Percentiles rank a stretch among this genome's conserved stretches.
Evolutionary conservation across 1,140 invertebrate species (phyloP).

Genomic region (Sipha flava): DNA sequence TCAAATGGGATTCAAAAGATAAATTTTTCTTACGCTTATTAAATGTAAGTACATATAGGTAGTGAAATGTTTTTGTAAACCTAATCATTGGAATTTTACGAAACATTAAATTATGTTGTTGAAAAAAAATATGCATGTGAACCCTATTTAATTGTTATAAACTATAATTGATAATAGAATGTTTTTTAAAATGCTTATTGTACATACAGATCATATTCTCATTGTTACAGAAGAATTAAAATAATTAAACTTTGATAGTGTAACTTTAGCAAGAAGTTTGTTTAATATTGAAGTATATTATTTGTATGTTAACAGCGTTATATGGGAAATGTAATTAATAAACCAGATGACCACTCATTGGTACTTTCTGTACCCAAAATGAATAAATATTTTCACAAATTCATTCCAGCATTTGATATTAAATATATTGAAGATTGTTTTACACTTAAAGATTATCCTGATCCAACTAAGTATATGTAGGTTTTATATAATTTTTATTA

Average conservation of each 20-base stretch:
- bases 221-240: too few species aligned
- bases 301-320: not conserved
- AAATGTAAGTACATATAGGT: not conserved
- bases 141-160: too few species aligned
- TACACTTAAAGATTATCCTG: not conserved
- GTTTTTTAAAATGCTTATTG: too few species aligned
- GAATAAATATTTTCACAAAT: not conserved
- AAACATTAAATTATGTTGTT: too few species aligned
- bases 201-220: too few species aligned
- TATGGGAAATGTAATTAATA: not conserved
- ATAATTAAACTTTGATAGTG: too few species aligned
- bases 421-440: not conserved
- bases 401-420: not conserved
- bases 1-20: not conserved
- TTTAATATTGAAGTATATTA: too few species aligned
- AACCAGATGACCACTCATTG: not conserved
- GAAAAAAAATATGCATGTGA: too few species aligned
- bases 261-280: too few species aligned
- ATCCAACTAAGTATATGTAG: not conserved
- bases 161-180: too few species aligned
- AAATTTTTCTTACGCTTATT: not conserved
- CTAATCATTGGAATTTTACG: too few species aligned
- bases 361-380: not conserved
- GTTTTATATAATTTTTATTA: not conserved
- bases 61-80: too few species aligned